Percentiles rank a stretch among this genome's conserved stretches.
Evolutionary conservation across 1,140 invertebrate genomes (phyloP).

Genomic region (Pinna nobilis): DNA sequence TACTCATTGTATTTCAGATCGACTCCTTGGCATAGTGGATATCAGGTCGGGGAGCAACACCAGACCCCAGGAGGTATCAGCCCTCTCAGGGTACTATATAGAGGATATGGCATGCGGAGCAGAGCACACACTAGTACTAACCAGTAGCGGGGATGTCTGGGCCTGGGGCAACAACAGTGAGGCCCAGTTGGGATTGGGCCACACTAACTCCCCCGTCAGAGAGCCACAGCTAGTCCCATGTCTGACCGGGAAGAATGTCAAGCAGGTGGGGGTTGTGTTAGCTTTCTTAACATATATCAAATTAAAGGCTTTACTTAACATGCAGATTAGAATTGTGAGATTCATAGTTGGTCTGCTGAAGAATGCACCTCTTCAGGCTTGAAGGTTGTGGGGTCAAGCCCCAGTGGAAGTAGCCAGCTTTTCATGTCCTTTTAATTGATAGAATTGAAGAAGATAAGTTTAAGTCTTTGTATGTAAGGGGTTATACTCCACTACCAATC

Average conservation of each 20-base stretch:
- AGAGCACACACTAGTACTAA: constrained; percentile 81
- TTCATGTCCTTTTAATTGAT: too few relatives aligned
- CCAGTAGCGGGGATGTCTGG: constrained; percentile 79
- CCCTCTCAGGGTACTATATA: constrained; percentile 76
- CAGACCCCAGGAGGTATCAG: constrained; percentile 75
- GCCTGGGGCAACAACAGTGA: constrained; percentile 82
- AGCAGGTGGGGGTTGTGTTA: constrained; percentile 78
- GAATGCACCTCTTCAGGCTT: too few relatives aligned
- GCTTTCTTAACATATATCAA: too few relatives aligned
- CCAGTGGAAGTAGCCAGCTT: too few relatives aligned
- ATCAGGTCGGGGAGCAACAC: constrained; percentile 72
- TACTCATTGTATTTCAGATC: constrained; percentile 71
- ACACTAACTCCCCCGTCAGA: constrained; percentile 76
- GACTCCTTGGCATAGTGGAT: constrained; percentile 79
- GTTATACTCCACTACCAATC: too few relatives aligned
- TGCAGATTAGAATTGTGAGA: too few relatives aligned
- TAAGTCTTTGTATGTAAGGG: too few relatives aligned
- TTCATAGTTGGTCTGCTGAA: too few relatives aligned
- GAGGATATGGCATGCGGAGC: constrained; percentile 81
- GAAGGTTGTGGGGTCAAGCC: too few relatives aligned
- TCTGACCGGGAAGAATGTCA: constrained; percentile 78
- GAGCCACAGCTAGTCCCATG: constrained; percentile 78
- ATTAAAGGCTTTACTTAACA: too few relatives aligned
- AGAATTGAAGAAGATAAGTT: too few relatives aligned
- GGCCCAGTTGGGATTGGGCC: constrained; percentile 80